A percentile compares a stretch with the other conserved stretches of the same genome.
Evolutionary conservation across 2,888 invertebrate genomes (phyloP).

Genomic region (Ectemnius cavifrons): DNA sequence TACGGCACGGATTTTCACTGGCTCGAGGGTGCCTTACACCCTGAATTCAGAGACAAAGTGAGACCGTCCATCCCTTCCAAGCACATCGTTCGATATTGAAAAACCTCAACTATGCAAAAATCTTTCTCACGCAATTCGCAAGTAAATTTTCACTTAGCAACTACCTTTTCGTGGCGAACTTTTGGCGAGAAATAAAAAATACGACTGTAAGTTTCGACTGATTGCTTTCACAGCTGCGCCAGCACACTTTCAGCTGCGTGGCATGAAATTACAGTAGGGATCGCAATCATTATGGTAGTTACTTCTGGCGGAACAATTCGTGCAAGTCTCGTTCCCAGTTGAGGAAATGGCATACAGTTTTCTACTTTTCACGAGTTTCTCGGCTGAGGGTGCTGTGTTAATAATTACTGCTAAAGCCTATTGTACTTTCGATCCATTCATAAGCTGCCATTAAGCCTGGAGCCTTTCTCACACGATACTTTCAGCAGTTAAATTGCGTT

Average conservation of each 20-base stretch:
- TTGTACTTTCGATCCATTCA: slow-evolving; percentile 28
- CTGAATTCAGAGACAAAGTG: not conserved
- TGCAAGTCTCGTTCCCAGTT: slow-evolving; percentile 25
- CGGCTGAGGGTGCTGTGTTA: slow-evolving; percentile 30
- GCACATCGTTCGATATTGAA: not conserved
- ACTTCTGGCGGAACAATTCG: slow-evolving; percentile 40
- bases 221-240: too few species aligned
- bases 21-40: slow-evolving; percentile 3
- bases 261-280: slow-evolving; percentile 19
- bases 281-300: slow-evolving; percentile 11
- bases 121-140: too few species aligned
- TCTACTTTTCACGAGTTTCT: slow-evolving; percentile 20
- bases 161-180: too few species aligned
- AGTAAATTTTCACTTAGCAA: too few species aligned
- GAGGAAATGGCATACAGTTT: slow-evolving; percentile 30
- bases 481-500: too few species aligned
- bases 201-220: too few species aligned
- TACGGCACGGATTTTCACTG: slow-evolving; percentile 14
- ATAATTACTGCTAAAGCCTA: slow-evolving; percentile 37
- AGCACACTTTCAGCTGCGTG: slow-evolving; percentile 22
- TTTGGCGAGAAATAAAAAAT: too few species aligned
- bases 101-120: too few species aligned
- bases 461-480: too few species aligned
- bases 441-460: too few species aligned
- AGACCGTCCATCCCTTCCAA: not conserved